Evolutionary conservation across 1,140 invertebrate species (phyloP).

Genomic region (Muscidifurax raptorellus): DNA sequence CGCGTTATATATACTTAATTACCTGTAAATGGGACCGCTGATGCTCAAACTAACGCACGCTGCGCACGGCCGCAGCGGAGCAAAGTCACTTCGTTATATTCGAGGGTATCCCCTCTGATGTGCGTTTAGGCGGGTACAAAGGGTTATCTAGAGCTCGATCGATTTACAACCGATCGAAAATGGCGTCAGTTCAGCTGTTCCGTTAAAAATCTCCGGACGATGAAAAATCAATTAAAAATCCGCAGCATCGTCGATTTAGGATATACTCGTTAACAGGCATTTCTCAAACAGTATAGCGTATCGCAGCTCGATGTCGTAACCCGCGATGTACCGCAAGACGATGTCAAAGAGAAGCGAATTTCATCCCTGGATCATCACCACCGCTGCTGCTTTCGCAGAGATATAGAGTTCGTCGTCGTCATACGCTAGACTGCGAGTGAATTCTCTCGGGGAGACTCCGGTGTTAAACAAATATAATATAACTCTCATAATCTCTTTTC

Average conservation of each 20-base stretch:
- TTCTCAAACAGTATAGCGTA: too few relatives aligned
- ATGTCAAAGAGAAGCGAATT: neutral
- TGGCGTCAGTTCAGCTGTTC: too few relatives aligned
- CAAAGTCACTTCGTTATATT: constrained; percentile 5
- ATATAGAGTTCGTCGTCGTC: neutral
- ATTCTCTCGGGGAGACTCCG: neutral
- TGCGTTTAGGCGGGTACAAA: too few relatives aligned
- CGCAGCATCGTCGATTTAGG: too few relatives aligned
- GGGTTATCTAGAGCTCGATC: too few relatives aligned
- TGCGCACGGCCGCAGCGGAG: too few relatives aligned
- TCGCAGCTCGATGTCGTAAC: too few relatives aligned
- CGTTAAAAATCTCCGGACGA: too few relatives aligned
- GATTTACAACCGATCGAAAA: too few relatives aligned
- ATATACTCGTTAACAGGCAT: too few relatives aligned
- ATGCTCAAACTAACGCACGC: neutral
- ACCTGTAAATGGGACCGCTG: neutral
- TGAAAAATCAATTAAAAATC: too few relatives aligned
- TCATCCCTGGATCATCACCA: too few relatives aligned
- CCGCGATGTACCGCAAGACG: neutral
- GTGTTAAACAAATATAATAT: constrained; percentile 12
- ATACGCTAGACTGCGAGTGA: neutral
- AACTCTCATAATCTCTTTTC: constrained; percentile 17
- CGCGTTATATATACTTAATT: neutral
- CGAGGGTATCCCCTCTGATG: neutral
- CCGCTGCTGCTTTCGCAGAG: neutral